phyloP scores from a whole-genome alignment of 1,140 invertebrate genomes.

The Drosophila orosa region DNA sequence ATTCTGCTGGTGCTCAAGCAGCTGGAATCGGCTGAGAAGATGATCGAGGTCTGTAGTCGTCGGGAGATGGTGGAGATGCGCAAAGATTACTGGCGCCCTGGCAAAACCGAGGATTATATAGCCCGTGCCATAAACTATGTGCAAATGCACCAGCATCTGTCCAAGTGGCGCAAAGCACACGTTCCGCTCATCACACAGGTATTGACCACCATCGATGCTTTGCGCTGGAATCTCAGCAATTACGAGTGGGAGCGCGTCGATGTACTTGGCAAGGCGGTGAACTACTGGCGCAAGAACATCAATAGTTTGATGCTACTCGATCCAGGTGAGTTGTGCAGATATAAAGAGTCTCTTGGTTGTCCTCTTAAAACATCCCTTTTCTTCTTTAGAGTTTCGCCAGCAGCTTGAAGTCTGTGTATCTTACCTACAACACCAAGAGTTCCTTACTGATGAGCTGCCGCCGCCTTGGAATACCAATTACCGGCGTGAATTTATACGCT shows the following conservation, averaged over 20 bases:
- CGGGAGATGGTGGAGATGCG: neutral
- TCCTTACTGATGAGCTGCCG: neutral
- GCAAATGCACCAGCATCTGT: conserved; percentile 1
- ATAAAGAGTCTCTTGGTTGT: too few relatives aligned
- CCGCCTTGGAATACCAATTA: neutral
- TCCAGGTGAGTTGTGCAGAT: conserved; percentile 7
- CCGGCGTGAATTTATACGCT: neutral
- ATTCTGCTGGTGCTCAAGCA: conserved; percentile 10
- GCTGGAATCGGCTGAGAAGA: conserved; percentile 1
- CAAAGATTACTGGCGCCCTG: too few relatives aligned
- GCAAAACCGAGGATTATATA: neutral
- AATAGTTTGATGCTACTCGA: neutral
- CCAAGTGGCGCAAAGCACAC: conserved; percentile 11
- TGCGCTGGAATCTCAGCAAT: conserved; percentile 17
- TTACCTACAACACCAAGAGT: neutral
- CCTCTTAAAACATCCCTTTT: neutral
- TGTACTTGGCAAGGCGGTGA: conserved; percentile 13
- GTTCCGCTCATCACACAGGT: conserved; percentile 25
- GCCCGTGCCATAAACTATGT: conserved; percentile 20
- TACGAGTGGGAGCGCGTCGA: conserved; percentile 11
- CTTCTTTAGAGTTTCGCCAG: neutral
- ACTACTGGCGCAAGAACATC: conserved; percentile 21
- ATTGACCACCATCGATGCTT: conserved; percentile 30
- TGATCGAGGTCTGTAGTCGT: neutral
- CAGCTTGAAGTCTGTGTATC: neutral